phyloP scores from a whole-genome alignment of 2,797 vertebrate genomes.

The Ibycter americanus region DNA sequence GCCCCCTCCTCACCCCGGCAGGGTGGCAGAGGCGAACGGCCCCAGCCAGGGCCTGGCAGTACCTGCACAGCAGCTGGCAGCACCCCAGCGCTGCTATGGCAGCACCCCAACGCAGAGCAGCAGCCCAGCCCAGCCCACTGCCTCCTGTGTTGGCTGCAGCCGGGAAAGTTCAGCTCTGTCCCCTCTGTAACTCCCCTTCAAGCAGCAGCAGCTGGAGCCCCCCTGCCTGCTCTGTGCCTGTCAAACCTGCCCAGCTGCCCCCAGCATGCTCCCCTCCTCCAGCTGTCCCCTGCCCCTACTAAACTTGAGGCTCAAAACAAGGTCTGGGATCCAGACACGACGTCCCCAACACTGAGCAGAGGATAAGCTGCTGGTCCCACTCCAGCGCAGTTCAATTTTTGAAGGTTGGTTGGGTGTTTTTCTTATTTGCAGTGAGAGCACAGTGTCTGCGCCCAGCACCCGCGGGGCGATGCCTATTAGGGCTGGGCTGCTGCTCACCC shows the following conservation, averaged over 20 bases:
- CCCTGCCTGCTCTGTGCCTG: neutral
- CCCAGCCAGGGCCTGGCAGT: neutral
- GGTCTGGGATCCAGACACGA: rapidly evolving
- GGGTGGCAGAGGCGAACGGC: neutral
- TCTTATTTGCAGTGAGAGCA: neutral
- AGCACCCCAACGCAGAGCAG: neutral
- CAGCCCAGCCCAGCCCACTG: rapidly evolving
- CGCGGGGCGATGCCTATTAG: rapidly evolving
- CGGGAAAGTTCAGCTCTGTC: rapidly evolving
- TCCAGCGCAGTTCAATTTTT: rapidly evolving
- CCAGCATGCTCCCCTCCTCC: rapidly evolving
- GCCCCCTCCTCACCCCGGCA: rapidly evolving
- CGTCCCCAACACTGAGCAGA: neutral
- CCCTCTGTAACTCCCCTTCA: rapidly evolving
- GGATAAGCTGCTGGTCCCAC: neutral
- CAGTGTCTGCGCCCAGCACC: neutral
- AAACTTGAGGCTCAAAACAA: neutral
- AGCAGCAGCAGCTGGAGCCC: neutral
- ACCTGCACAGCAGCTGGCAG: neutral
- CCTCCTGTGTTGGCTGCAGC: rapidly evolving
- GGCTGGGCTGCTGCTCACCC: neutral
- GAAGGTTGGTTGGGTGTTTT: neutral
- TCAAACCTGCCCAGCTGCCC: neutral
- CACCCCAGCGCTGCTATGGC: neutral
- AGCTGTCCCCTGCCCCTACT: neutral